These are phyloP conservation scores for Butorides virescens DNA, from an alignment of 2,113 vertebrate species.

Conservation along the genomic window DNA sequence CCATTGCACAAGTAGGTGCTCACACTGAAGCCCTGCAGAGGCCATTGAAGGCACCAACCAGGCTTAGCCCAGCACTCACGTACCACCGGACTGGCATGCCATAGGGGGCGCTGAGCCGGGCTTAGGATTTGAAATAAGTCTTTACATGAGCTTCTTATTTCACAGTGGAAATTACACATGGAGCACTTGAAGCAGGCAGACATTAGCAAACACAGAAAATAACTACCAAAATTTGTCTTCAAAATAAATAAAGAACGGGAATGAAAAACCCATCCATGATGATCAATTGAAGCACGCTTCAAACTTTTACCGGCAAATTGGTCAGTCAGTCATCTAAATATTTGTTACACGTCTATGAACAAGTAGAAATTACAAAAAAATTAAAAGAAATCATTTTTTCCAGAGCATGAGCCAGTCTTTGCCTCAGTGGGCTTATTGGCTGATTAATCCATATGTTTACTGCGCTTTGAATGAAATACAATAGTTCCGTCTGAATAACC, in stretches of 20 bases:
- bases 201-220: not conserved
- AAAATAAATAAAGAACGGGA: not conserved
- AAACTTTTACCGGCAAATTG: not conserved
- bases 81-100: not conserved
- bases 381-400: not conserved
- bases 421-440: constrained; percentile 23
- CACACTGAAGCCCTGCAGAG: not conserved
- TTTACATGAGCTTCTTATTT: not conserved
- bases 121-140: not conserved
- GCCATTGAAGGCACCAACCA: rapidly evolving
- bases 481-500: not conserved
- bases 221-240: not conserved
- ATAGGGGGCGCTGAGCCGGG: not conserved
- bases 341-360: not conserved
- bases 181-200: not conserved
- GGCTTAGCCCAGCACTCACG: not conserved
- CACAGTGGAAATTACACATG: not conserved
- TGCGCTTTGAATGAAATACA: constrained; percentile 37
- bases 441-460: constrained; percentile 48
- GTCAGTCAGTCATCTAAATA: not conserved
- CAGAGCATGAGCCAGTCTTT: not conserved
- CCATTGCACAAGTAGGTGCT: not conserved
- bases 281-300: not conserved
- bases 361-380: constrained; percentile 26
- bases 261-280: not conserved